phyloP scores from a whole-genome alignment of 2,888 invertebrate genomes.

The Morpho helenor region DNA sequence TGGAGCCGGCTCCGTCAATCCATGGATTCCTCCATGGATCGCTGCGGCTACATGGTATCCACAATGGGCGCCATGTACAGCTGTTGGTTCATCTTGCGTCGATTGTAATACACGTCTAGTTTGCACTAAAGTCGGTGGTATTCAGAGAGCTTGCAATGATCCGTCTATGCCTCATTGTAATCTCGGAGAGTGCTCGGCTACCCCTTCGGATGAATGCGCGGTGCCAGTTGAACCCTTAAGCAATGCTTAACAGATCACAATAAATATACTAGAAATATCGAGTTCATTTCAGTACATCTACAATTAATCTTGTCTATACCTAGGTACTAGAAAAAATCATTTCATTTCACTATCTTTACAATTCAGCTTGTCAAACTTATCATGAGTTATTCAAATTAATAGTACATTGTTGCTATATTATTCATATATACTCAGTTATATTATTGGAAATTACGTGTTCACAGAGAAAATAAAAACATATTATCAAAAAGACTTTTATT shows the following conservation, averaged over 20 bases:
- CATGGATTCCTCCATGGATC: constrained; percentile 67
- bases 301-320: no score
- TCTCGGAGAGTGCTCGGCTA: constrained; percentile 67
- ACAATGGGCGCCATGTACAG: constrained; percentile 57
- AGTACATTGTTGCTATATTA: no score
- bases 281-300: no score
- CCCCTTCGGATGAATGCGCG: constrained; percentile 56
- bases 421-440: no score
- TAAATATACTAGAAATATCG: not conserved
- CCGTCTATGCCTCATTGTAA: constrained; percentile 66
- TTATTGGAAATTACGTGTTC: no score
- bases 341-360: no score
- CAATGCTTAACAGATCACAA: constrained; percentile 20
- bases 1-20: constrained; percentile 42
- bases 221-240: constrained; percentile 23
- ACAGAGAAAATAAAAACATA: no score
- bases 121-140: constrained; percentile 63
- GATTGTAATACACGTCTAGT: constrained; percentile 59
- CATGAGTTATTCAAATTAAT: no score
- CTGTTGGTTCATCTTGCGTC: constrained; percentile 49
- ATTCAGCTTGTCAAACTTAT: no score
- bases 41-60: constrained; percentile 60
- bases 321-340: no score
- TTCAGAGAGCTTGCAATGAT: constrained; percentile 55
- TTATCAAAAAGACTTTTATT: no score